Evolutionary conservation across 2,113 vertebrate species (phyloP), one percentile per base, ranked within the genome.

Genomic region (Xenus cinereus): DNA sequence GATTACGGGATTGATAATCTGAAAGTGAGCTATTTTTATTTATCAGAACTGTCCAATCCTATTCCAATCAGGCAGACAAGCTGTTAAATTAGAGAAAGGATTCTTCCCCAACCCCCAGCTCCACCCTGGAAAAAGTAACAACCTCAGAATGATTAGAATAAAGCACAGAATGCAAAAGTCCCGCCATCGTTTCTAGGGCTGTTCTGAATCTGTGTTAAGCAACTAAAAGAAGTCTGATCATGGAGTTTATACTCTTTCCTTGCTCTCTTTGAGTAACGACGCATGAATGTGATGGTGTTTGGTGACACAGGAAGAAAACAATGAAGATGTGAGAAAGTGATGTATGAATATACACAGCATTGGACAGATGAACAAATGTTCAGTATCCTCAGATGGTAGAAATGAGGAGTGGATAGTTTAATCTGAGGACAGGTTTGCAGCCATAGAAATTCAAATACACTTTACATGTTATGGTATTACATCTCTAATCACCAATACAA

Each of bases 71-170:
- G 32, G 28, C 20, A 64, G 35, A 10, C 35, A 43, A 69, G 54
- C 28, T 48, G 32, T 39, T 72, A 21, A 41, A 57, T 26, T 2
- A 18, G 53, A 21, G 28, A 33, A 57, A 33, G 26, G 48, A 23
- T 4, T 20, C 1, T 14, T 32, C 10, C 3, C 4, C 9, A 51
- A 8, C 4, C 7, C 6, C 39, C 21, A 4, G 14, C 30, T 26
- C 32, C 21, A 4, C 64, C 30, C 50, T 51, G 50, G 50, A 14
- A 22, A 33, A 69, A 51, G 37, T 39, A 22, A 11, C 18, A 41
- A 24, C 18, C 11, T 32, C 11, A 39, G 10, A 30, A 6, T 16
- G 7, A 50, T 41, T 6, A 17, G 39, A 26, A 41, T 56, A 56
- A 56, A 73, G 16, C 28, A 41, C 26, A 37, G 33, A 21, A 18